Percentiles rank a stretch among this genome's conserved stretches.
Conservation (phyloP, 2,888 invertebrate genomes). For the Lucinisca nassula region DNA sequence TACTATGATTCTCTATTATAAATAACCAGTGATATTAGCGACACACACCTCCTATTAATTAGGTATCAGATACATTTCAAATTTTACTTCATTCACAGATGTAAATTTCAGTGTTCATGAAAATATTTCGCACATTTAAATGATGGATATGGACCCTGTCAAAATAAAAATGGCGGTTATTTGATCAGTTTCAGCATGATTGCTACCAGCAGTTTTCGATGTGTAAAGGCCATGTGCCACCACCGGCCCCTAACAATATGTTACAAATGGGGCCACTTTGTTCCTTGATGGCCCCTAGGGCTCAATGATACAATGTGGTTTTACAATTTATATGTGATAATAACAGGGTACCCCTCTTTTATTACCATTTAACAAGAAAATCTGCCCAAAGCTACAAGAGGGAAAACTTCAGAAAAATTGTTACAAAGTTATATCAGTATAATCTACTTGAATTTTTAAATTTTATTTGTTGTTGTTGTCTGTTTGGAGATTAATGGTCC, state of each 20-base stretch:
- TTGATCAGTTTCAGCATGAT: constrained; percentile 13
- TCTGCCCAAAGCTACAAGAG: not conserved
- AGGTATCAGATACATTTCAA: constrained; percentile 2
- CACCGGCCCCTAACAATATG: constrained; percentile 24
- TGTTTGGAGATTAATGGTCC: too few relatives aligned
- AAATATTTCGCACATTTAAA: constrained; percentile 11
- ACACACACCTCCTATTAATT: constrained; percentile 14
- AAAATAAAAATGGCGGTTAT: constrained; percentile 8
- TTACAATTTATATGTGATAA: constrained; percentile 47
- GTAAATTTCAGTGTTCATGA: not conserved
- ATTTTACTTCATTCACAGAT: constrained; percentile 8
- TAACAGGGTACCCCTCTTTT: constrained; percentile 40
- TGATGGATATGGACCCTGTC: constrained; percentile 16
- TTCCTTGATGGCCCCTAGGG: constrained; percentile 31
- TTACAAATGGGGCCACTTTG: constrained; percentile 16
- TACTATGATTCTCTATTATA: not conserved
- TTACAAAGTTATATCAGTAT: too few relatives aligned
- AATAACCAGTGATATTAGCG: not conserved
- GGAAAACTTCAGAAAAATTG: not conserved
- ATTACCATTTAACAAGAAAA: constrained; percentile 1
- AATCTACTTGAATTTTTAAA: too few relatives aligned
- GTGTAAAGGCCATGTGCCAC: constrained; percentile 52
- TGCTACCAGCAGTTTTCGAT: constrained; percentile 64
- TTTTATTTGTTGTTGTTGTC: too few relatives aligned
- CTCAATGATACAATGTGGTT: constrained; percentile 21